phyloP scores from a whole-genome alignment of 2,888 invertebrate genomes.

The Pocota personata region DNA sequence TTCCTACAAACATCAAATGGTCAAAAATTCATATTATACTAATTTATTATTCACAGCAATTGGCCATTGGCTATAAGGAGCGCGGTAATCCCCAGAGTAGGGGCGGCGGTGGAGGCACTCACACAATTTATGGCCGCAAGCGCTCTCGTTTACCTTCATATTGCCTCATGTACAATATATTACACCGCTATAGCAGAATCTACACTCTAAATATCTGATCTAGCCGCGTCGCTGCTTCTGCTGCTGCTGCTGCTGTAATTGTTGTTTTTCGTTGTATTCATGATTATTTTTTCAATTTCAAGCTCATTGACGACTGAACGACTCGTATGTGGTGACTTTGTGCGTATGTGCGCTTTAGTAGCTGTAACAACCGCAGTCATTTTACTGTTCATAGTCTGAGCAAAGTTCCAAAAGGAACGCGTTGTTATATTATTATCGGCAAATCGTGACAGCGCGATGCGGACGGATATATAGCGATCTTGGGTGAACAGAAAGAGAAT shows the following conservation, averaged over 20 bases:
- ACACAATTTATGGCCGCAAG: conserved; percentile 64
- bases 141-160: conserved; percentile 68
- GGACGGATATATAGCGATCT: conserved; percentile 48
- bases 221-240: neutral
- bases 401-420: conserved; percentile 50
- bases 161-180: conserved; percentile 57
- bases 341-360: conserved; percentile 34
- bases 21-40: conserved; percentile 23
- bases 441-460: conserved; percentile 55
- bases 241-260: conserved; percentile 18
- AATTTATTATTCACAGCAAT: conserved; percentile 62
- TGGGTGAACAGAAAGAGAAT: conserved; percentile 5
- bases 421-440: conserved; percentile 9
- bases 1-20: conserved; percentile 37
- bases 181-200: conserved; percentile 52
- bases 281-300: conserved; percentile 72
- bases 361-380: conserved; percentile 35
- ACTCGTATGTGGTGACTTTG: conserved; percentile 18
- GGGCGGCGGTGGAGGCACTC: conserved; percentile 37
- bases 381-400: conserved; percentile 35
- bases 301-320: conserved; percentile 68
- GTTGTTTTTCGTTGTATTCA: conserved; percentile 52
- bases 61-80: conserved; percentile 40
- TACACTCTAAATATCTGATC: conserved; percentile 54
- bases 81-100: conserved; percentile 42